phyloP scores from a whole-genome alignment of 2,888 invertebrate species.

The Drosophila quinaria region DNA sequence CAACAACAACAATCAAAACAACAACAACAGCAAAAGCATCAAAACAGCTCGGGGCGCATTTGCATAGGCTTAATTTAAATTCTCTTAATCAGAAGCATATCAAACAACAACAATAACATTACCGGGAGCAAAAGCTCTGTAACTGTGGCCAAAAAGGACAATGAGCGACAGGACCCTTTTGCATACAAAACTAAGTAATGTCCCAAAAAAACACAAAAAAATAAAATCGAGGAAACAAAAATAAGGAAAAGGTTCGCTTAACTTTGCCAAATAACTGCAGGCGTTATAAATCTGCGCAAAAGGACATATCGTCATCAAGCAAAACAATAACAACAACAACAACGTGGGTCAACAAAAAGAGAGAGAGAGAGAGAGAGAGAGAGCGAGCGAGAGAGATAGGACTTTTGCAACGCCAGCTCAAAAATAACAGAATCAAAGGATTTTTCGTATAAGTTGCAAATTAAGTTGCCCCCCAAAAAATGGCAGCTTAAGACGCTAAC shows the following conservation, averaged over 20 bases:
- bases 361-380: neutral
- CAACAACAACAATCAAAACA: conserved; percentile 30
- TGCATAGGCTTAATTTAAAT: conserved; percentile 82
- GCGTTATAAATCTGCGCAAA: conserved; percentile 64
- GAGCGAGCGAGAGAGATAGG: neutral
- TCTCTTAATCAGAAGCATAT: conserved; percentile 75
- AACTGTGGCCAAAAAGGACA: conserved; percentile 67
- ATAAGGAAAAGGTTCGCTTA: conserved; percentile 66
- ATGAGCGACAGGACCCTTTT: conserved; percentile 69
- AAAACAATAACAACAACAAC: conserved; percentile 51
- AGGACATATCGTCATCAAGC: conserved; percentile 59
- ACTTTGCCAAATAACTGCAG: conserved; percentile 79
- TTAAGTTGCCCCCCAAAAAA: conserved; percentile 64
- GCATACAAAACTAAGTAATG: conserved; percentile 49
- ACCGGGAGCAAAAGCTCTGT: conserved; percentile 6
- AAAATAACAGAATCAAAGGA: conserved; percentile 79
- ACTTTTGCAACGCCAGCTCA: conserved; percentile 26
- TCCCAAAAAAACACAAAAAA: conserved; percentile 3
- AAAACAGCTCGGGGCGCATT: conserved; percentile 74
- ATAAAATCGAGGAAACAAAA: conserved; percentile 20
- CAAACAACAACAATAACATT: conserved; percentile 45
- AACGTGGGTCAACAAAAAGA: conserved; percentile 6
- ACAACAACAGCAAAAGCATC: conserved; percentile 23
- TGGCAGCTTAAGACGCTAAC: conserved; percentile 34
- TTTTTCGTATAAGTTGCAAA: conserved; percentile 82